phyloP scores from a whole-genome alignment of 2,797 vertebrate genomes.

The Enteromius trimaculatus region DNA sequence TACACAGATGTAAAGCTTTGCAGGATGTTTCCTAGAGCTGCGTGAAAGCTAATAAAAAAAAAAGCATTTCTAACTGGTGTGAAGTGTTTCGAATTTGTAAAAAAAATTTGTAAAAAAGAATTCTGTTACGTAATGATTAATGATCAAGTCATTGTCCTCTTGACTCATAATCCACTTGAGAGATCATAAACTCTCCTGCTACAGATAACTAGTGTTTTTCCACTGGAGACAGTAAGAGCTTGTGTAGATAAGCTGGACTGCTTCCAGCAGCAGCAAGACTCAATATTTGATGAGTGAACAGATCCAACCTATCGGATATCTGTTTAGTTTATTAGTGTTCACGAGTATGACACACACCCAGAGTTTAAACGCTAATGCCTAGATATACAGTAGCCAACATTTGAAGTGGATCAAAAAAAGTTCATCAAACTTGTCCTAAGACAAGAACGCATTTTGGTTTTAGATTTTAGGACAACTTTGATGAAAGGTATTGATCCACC shows the following conservation, averaged over 20 bases:
- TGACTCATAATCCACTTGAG: background rate
- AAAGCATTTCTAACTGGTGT: background rate
- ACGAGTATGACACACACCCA: background rate
- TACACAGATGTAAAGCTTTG: too few species aligned
- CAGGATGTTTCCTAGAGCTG: too few species aligned
- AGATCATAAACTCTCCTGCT: background rate
- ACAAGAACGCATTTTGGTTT: too few species aligned
- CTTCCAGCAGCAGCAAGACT: conserved; percentile 1
- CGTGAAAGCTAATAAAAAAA: too few species aligned
- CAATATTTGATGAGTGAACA: conserved; percentile 35
- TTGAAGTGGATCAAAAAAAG: too few species aligned
- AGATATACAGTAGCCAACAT: too few species aligned
- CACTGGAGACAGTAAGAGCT: conserved; percentile 9
- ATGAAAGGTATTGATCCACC: too few species aligned
- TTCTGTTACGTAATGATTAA: background rate
- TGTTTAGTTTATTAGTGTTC: background rate
- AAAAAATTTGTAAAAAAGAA: too few species aligned
- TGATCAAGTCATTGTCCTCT: background rate
- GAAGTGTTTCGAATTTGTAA: background rate
- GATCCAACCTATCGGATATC: conserved; percentile 20
- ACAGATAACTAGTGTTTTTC: conserved; percentile 1
- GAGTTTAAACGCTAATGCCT: background rate
- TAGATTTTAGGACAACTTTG: too few species aligned
- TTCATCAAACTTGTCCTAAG: too few species aligned
- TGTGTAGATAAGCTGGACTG: background rate